A percentile compares a stretch with the other conserved stretches of the same genome.
Evolutionary conservation across 2,888 invertebrate species (phyloP).

Genomic region (Orthonychiurus folsomi): DNA sequence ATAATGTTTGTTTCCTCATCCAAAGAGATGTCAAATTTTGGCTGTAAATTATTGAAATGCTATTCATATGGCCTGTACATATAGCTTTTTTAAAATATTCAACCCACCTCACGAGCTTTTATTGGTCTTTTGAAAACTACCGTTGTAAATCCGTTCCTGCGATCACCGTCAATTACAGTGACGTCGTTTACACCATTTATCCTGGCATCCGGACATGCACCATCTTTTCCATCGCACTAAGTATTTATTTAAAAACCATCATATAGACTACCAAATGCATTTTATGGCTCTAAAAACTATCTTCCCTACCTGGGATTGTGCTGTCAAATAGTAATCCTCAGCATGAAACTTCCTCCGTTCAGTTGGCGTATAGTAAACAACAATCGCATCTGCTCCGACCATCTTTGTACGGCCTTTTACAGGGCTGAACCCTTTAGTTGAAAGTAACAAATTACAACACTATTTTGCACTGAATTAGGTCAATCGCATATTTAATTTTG

Average conservation of each 20-base stretch:
- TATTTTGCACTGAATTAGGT: neutral
- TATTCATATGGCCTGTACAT: neutral
- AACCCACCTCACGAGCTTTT: constrained; percentile 26
- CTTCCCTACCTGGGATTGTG: constrained; percentile 51
- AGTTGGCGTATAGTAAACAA: constrained; percentile 56
- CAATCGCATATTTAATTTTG: neutral
- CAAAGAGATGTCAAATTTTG: constrained; percentile 51
- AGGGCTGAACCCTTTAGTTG: constrained; percentile 32
- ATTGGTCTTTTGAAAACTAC: constrained; percentile 70
- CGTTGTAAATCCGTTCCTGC: constrained; percentile 69
- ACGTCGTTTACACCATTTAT: constrained; percentile 73
- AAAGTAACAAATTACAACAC: neutral
- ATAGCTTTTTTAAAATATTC: neutral
- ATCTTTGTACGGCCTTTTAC: constrained; percentile 48
- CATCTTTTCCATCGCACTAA: constrained; percentile 70
- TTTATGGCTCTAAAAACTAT: no score
- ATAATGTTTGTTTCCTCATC: constrained; percentile 67
- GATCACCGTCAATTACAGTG: constrained; percentile 62
- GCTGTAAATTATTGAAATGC: constrained; percentile 17
- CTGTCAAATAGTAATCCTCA: constrained; percentile 75
- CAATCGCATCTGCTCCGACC: constrained; percentile 73
- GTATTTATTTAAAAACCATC: neutral
- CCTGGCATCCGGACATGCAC: constrained; percentile 76
- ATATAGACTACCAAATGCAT: neutral
- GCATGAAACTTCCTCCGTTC: constrained; percentile 59